These are phyloP conservation scores for Leptinotarsa undecemlineata DNA, from an alignment of 1,140 invertebrate genomes.

Conservation along the genomic window DNA sequence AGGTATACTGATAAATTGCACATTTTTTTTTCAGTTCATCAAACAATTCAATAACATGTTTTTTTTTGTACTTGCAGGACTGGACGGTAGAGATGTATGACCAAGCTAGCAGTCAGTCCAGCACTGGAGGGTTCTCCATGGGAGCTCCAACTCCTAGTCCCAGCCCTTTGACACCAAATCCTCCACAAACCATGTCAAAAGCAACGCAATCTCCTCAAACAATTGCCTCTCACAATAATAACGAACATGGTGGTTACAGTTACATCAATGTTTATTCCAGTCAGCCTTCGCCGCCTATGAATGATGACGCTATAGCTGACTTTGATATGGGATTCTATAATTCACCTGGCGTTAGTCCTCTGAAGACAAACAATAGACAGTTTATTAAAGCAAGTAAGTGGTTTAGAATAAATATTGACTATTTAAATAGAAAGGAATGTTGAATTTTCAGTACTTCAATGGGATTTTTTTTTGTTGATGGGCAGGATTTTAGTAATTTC, in stretches of 20 bases:
- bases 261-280: slow-evolving; percentile 56
- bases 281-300: slow-evolving; percentile 56
- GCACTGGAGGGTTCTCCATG: slow-evolving; percentile 46
- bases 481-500: too few relatives aligned
- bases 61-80: slow-evolving; percentile 29
- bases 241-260: slow-evolving; percentile 44
- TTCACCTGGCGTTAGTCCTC: slow-evolving; percentile 43
- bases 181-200: slow-evolving; percentile 17
- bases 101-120: slow-evolving; percentile 53
- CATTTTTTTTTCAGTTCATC: too few relatives aligned
- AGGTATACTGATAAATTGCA: too few relatives aligned
- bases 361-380: slow-evolving; percentile 42
- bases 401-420: too few relatives aligned
- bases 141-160: slow-evolving; percentile 50
- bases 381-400: slow-evolving; percentile 47
- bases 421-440: too few relatives aligned
- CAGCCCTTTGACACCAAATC: slow-evolving; percentile 40
- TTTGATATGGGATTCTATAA: slow-evolving; percentile 44
- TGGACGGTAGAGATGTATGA: slow-evolving; percentile 52
- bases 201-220: slow-evolving; percentile 28
- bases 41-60: too few relatives aligned
- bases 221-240: slow-evolving; percentile 27
- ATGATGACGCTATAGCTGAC: slow-evolving; percentile 54
- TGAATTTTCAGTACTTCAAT: too few relatives aligned
- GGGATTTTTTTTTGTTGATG: too few relatives aligned